A percentile compares a stretch with the other conserved stretches of the same genome.
Evolutionary conservation across 2,113 vertebrate species (phyloP).

Genomic region (Ardeotis arabs): DNA sequence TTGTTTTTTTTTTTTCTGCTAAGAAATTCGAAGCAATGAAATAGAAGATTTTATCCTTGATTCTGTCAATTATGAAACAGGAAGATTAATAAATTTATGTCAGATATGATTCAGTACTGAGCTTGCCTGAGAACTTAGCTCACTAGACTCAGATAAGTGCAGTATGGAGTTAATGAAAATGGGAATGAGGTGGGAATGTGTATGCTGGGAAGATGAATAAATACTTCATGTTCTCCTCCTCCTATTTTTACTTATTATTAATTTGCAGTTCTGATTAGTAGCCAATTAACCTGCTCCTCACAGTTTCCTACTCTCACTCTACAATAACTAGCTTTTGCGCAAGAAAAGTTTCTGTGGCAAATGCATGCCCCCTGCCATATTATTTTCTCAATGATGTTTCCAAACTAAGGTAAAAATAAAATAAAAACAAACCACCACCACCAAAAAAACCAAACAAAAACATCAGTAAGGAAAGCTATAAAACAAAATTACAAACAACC

Average conservation of each 20-base stretch:
- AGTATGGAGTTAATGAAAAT: background rate
- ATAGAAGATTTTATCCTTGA: background rate
- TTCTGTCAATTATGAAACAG: background rate
- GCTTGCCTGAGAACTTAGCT: background rate
- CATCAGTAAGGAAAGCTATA: background rate
- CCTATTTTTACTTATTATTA: background rate
- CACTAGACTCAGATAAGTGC: background rate
- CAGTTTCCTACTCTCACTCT: background rate
- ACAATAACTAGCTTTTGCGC: background rate
- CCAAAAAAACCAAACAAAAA: background rate
- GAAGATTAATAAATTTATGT: background rate
- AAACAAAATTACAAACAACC: background rate
- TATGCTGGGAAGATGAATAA: background rate
- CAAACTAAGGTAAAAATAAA: background rate
- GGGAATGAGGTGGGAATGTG: background rate
- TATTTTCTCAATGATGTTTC: background rate
- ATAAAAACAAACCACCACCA: fast-evolving
- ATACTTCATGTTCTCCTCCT: background rate
- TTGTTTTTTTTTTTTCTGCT: background rate
- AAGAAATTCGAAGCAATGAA: background rate
- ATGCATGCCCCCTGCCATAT: background rate
- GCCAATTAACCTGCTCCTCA: background rate
- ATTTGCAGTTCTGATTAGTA: background rate
- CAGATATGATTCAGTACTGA: background rate
- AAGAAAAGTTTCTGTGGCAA: background rate